A percentile compares a stretch with the other conserved stretches of the same genome.
phyloP scores from a whole-genome alignment of 2,888 invertebrate species.

The Odontothrips loti region DNA sequence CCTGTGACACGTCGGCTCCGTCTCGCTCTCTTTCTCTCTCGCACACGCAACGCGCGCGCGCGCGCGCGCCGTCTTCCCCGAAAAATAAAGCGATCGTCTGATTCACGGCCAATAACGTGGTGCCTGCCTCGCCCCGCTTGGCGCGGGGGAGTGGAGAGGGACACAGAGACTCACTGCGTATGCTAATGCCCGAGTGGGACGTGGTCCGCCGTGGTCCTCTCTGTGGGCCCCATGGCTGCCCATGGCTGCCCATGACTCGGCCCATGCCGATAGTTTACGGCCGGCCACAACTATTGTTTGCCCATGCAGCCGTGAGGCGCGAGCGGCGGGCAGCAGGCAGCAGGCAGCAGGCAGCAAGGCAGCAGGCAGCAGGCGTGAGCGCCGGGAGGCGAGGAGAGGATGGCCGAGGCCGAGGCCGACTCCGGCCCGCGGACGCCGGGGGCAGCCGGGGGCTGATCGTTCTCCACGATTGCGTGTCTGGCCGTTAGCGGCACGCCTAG shows the following conservation, averaged over 20 bases:
- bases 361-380: too few species aligned
- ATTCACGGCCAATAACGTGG: background rate
- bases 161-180: background rate
- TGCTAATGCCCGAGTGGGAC: background rate
- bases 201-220: background rate
- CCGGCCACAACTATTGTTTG: constrained; percentile 11
- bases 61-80: background rate
- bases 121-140: background rate
- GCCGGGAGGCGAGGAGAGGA: too few species aligned
- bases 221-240: background rate
- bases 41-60: background rate
- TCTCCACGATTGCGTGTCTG: too few species aligned
- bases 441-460: background rate
- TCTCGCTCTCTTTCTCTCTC: too few species aligned
- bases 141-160: background rate
- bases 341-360: too few species aligned
- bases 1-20: background rate
- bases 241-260: too few species aligned
- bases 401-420: too few species aligned
- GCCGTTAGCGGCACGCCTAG: too few species aligned
- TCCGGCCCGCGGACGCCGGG: background rate
- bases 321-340: background rate
- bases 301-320: background rate
- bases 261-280: background rate
- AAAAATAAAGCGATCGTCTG: background rate